phyloP scores from a whole-genome alignment of 2,888 invertebrate species.

The Aphrophora alni region DNA sequence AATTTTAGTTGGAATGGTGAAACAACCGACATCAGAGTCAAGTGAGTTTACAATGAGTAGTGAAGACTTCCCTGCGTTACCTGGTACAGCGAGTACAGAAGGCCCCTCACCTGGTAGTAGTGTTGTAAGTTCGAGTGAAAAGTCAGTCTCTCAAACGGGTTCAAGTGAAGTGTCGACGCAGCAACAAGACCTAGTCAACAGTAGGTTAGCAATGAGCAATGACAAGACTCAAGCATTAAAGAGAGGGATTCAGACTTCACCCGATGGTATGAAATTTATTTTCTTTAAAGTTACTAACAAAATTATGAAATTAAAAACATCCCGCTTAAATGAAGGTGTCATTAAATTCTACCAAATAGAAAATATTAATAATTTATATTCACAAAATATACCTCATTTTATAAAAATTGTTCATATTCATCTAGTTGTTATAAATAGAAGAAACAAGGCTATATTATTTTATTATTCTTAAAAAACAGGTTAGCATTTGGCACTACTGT shows the following conservation, averaged over 20 bases:
- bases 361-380: too few relatives aligned
- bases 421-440: too few relatives aligned
- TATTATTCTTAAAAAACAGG: too few relatives aligned
- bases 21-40: conserved; percentile 90
- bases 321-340: too few relatives aligned
- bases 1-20: conserved; percentile 89
- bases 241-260: conserved; percentile 93
- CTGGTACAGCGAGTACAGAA: conserved; percentile 79
- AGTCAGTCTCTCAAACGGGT: conserved; percentile 57
- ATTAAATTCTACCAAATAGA: too few relatives aligned
- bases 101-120: conserved; percentile 70
- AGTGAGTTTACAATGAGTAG: conserved; percentile 97
- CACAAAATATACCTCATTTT: too few relatives aligned
- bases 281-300: too few relatives aligned
- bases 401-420: too few relatives aligned
- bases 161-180: not conserved
- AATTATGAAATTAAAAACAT: too few relatives aligned
- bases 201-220: conserved; percentile 43
- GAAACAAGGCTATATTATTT: too few relatives aligned
- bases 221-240: conserved; percentile 59
- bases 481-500: too few relatives aligned
- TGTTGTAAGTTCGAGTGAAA: conserved; percentile 47
- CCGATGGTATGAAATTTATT: conserved; percentile 74
- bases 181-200: conserved; percentile 30
- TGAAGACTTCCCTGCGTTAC: conserved; percentile 99